phyloP scores from a whole-genome alignment of 2,113 vertebrate genomes.

The Lamprologus speciosus region DNA sequence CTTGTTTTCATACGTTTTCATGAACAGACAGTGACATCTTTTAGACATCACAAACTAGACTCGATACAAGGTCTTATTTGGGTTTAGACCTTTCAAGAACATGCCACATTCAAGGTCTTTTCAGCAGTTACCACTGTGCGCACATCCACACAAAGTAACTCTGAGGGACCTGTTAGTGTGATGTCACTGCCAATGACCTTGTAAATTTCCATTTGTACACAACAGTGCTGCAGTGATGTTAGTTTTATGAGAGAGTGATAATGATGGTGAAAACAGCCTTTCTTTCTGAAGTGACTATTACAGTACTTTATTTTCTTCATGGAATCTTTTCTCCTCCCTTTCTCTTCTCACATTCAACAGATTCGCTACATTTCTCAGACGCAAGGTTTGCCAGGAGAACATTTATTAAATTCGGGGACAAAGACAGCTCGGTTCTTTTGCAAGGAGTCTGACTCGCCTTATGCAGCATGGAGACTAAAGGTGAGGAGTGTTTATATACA shows the following conservation, averaged over 20 bases:
- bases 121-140: background rate
- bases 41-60: background rate
- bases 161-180: background rate
- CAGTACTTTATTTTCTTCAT: background rate
- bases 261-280: background rate
- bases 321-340: background rate
- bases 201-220: background rate
- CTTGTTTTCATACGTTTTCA: slow-evolving; percentile 7
- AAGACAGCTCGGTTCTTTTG: slow-evolving; percentile 86
- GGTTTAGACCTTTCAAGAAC: background rate
- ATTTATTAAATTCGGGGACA: slow-evolving; percentile 88
- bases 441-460: slow-evolving; percentile 83
- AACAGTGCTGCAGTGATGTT: background rate
- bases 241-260: background rate
- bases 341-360: slow-evolving; percentile 55
- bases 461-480: slow-evolving; percentile 94
- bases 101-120: slow-evolving; percentile 7
- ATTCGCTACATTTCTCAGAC: slow-evolving; percentile 99
- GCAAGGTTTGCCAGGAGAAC: slow-evolving; percentile 91
- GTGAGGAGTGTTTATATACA: slow-evolving; percentile 59
- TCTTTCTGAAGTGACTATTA: background rate
- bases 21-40: slow-evolving; percentile 15
- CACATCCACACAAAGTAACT: background rate
- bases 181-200: background rate
- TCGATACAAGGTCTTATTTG: background rate